Evolutionary conservation across 2,113 vertebrate genomes (phyloP), one percentile per base, ranked within the genome.

Genomic region (Hyperopisus bebe): DNA sequence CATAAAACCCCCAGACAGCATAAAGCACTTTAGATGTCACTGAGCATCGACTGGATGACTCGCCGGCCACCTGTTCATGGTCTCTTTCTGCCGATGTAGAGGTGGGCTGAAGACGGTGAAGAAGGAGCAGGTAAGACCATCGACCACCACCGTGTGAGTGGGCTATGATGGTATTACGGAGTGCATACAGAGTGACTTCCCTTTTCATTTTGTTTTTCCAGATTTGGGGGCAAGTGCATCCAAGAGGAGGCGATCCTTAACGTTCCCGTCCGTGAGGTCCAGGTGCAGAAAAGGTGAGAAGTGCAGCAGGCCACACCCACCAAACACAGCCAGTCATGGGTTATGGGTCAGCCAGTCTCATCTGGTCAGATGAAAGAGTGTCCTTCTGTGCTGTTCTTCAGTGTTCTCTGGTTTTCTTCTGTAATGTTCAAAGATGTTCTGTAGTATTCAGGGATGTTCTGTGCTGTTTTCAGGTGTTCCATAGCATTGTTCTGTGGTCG

Each of bases 171-270:
- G 42, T n/a, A 31, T 27, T 15, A 9, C 0, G 13, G 13, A 17
- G 85, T 2, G 48, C 48, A 51, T 24, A 17, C 5, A 27, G 85
- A 27, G 17, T 15, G 24, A 53, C 47, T 6, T 50, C 13, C 85
- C 24, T 4, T 47, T 51, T 46, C 7, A 88, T 2, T 84, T 86
- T 89, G 83, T 90, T 5, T 48, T 88, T 55, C 19, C 91, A 97
- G 96, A 94, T 91, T 66, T 91, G 31, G 90, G 88, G 88, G 90
- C 27, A 24, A 94, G 88, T 90, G 92, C 94, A 80, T 95, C 94
- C 91, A 97, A 97, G 88, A 94, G 94, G 24, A 19, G 90, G 87
- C 92, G 95, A 46, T 94, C 95, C 55, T 94, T 96, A 90, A 95
- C 95, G 77, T 94, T 92, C 62, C 92, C 93, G 46, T 91, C 92